Evolutionary conservation across 2,888 invertebrate species (phyloP), one percentile per base, ranked within the genome.

Genomic region (Chymomyza amoena): DNA sequence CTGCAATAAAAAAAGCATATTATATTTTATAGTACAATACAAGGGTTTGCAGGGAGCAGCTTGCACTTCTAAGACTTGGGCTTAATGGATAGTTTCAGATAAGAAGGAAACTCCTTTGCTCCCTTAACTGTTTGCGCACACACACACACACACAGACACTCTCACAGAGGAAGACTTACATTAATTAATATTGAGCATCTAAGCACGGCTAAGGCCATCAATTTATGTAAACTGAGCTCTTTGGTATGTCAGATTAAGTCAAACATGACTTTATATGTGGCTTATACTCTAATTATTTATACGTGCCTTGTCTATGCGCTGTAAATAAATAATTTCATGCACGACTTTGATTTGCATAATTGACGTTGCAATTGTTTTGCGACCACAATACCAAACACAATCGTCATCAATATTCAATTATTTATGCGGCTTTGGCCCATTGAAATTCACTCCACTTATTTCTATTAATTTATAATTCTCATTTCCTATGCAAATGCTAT

Each of bases 1-100:
- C 80, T 84, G 75, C 82, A 86, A 77, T 79, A 75, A 79, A 75
- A 20, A 69, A 69, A 52, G 66, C 69, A 67, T 60, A 68, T 61
- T 70, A 50, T 16, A 64, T 32, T 32, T 32, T 32, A 7, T 32
- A 32, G 32, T 32, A 32, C 32, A 7, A 4, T 6, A 32, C 32
- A 32, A 25, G 32, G 32, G 32, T 9, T 7, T 3, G 32, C 32
- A 32, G 32, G 32, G 7, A 32, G 32, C 32, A 32, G 32, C 5
- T 32, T 32, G 32, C 32, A 32, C 9, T 32, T 32, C 32, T 32
- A 73, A 36, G 56, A 62, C 51, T 16, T 51, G 45, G 32, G 64
- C 60, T 36, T 25, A 63, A 69, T 13, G 39, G 39, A 13, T 45
- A 45, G 39, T 45, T 45, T 45, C 13, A 4, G 4, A 45, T 13